A percentile compares a stretch with the other conserved stretches of the same genome.
Conservation (phyloP, 2,797 vertebrate genomes). For the Aselliscus stoliczkanus region DNA sequence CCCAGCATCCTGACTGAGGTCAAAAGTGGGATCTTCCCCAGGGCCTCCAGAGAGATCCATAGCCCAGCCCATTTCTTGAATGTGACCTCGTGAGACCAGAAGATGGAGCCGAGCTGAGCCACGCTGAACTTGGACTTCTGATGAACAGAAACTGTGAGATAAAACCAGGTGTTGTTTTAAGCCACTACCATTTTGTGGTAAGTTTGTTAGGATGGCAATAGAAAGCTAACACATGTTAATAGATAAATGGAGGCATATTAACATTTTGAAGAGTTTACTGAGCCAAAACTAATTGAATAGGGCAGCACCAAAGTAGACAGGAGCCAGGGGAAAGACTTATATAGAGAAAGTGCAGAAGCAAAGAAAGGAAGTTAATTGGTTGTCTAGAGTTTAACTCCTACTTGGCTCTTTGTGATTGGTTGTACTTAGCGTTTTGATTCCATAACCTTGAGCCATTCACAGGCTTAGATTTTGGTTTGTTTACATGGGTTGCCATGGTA, state of each 20-base stretch:
- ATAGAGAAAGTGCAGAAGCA: not conserved
- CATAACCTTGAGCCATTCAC: not conserved
- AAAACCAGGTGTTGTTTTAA: not conserved
- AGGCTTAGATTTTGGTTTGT: not conserved
- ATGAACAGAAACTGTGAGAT: not conserved
- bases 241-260: not conserved
- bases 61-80: not conserved
- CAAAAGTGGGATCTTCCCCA: not conserved
- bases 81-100: not conserved
- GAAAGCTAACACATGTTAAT: not conserved
- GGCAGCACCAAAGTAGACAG: not conserved
- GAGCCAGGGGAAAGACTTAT: not conserved
- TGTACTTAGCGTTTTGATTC: not conserved
- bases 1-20: rapidly evolving
- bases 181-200: not conserved
- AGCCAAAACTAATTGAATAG: not conserved
- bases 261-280: not conserved
- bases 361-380: not conserved
- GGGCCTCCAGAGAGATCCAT: not conserved
- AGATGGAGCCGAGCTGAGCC: not conserved
- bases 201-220: not conserved
- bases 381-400: rapidly evolving
- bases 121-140: rapidly evolving
- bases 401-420: not conserved
- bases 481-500: rapidly evolving